phyloP scores from a whole-genome alignment of 2,888 invertebrate species.

The Agonopterix arenella region DNA sequence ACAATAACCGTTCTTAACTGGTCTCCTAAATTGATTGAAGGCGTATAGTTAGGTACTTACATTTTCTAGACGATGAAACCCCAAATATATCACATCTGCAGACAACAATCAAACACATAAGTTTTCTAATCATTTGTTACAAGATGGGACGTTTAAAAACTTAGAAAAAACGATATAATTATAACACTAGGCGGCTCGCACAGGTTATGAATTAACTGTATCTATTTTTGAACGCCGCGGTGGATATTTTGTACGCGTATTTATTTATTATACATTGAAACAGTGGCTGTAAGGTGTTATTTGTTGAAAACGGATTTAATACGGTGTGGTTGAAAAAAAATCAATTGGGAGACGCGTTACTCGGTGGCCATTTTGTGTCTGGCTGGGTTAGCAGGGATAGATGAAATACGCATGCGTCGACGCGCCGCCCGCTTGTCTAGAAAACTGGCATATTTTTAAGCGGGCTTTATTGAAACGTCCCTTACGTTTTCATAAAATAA shows the following conservation, averaged over 20 bases:
- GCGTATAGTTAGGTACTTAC: conserved; percentile 21
- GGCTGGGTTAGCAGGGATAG: conserved; percentile 38
- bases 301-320: not conserved
- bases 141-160: not conserved
- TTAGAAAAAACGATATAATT: conserved; percentile 4
- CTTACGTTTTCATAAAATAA: no score
- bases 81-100: not conserved
- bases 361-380: conserved; percentile 61
- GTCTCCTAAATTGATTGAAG: conserved; percentile 23
- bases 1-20: conserved; percentile 30
- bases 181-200: not conserved
- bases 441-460: not conserved
- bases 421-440: not conserved
- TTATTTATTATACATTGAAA: not conserved
- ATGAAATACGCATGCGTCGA: conserved; percentile 48
- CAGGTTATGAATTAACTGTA: conserved; percentile 5
- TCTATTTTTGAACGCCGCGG: not conserved
- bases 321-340: conserved; percentile 49
- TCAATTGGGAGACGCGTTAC: conserved; percentile 55
- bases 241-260: conserved; percentile 6
- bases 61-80: not conserved
- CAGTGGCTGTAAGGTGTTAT: not conserved
- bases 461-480: not conserved
- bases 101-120: conserved; percentile 4
- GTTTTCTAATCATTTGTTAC: conserved; percentile 4